A percentile compares a stretch with the other conserved stretches of the same genome.
Conservation (phyloP, 1,140 invertebrate genomes). For the Thaumatotibia leucotreta region DNA sequence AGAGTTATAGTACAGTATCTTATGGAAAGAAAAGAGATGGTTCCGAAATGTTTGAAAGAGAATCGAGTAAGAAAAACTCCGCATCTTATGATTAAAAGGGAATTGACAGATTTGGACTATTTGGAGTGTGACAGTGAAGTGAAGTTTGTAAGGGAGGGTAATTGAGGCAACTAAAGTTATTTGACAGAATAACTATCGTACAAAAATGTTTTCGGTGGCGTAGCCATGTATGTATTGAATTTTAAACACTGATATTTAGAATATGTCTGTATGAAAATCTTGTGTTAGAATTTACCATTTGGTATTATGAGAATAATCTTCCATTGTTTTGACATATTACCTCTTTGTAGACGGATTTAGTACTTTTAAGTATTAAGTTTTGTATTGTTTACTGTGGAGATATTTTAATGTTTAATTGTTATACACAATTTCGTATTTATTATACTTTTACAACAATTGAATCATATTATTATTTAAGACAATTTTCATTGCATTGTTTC, state of each 20-base stretch:
- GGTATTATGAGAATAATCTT: slow-evolving; percentile 2
- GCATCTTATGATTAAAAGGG: slow-evolving; percentile 67
- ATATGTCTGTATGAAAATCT: no score
- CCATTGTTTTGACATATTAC: slow-evolving; percentile 1
- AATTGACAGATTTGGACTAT: slow-evolving; percentile 60
- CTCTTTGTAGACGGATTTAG: neutral
- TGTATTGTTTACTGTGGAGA: neutral
- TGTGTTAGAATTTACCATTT: neutral
- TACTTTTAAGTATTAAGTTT: neutral
- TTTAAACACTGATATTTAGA: no score
- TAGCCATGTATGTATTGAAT: neutral
- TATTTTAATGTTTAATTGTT: no score
- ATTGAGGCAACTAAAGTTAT: neutral
- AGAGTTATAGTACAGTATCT: slow-evolving; percentile 79
- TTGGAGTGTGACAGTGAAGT: slow-evolving; percentile 47
- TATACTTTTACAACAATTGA: neutral
- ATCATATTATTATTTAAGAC: no score
- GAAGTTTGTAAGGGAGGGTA: slow-evolving; percentile 35
- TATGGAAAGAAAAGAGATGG: slow-evolving; percentile 75
- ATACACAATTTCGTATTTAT: neutral
- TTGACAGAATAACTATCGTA: neutral
- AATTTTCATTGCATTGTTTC: neutral
- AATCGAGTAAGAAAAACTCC: slow-evolving; percentile 77
- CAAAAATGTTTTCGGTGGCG: neutral
- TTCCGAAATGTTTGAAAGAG: slow-evolving; percentile 75